Evolutionary conservation across 2,888 invertebrate species (phyloP), one percentile per base, ranked within the genome.

Genomic region (Caenorhabditis afra): DNA sequence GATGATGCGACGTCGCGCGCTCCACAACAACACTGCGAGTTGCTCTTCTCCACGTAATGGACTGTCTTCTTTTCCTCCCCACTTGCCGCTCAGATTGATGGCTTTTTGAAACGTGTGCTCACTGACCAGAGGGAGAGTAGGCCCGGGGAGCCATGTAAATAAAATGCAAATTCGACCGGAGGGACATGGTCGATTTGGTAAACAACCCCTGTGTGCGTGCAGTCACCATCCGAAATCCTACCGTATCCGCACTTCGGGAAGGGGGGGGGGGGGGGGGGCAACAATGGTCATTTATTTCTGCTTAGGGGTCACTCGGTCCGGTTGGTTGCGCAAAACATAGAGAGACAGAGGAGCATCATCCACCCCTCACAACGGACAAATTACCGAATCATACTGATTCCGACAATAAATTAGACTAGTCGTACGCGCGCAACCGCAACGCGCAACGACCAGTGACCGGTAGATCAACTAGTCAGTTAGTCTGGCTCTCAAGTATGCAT

Each of bases 321-420:
- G 55, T 64, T 57, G 41, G 71, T 49, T 71, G 71, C 70, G 70
- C 62, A 71, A 35, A 68, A 68, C 68, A 29, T 29, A 29, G 29
- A 29, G 29, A 29, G 29, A 68, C 39, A 71, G 62, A 62, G 55
- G 71, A 71, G 57, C 64, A 37, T 14, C 12, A 41, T 49, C 39
- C 45, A 49, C 29, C 20, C 44, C 59, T 41, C 59, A 70, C 47
- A 44, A 29, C 29, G 29, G 61, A 70, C 70, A 70, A 70, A 70
- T 70, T 70, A 61, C 61, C 64, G 71, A 68, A 61, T 68, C 68
- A 61, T 59, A 61, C 59, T 59, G 68, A 68, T 59, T 68, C 58
- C 20, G 44, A 71, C 70, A 52, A 71, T 71, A 71, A 71, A 71
- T 71, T 71, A 55, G 55, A 53, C 37, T 22, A 49, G 8, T n/a